Evolutionary conservation across 2,113 vertebrate species (phyloP).

Genomic region (Hoplias malabaricus): DNA sequence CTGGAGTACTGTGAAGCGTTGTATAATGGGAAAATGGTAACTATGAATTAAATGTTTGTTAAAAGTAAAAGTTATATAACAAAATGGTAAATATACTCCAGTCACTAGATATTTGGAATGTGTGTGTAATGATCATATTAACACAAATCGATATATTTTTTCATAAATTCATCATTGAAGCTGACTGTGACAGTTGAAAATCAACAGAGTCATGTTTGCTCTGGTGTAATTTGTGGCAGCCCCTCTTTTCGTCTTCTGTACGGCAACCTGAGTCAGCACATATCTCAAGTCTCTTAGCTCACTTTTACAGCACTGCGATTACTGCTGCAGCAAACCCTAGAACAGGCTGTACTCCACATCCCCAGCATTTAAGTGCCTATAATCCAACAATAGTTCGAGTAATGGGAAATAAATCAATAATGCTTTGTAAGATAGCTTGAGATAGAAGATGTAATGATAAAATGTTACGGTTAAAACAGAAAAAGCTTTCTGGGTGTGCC

Average conservation of each 20-base stretch:
- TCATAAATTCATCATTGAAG: too few species aligned
- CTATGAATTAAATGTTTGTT: too few species aligned
- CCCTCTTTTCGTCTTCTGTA: constrained; percentile 52
- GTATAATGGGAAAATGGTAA: too few species aligned
- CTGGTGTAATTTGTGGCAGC: background rate
- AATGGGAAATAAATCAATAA: background rate
- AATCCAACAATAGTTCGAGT: background rate
- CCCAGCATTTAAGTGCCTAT: background rate
- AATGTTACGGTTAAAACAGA: too few species aligned
- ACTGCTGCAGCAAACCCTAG: too few species aligned
- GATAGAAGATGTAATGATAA: background rate
- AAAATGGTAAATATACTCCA: too few species aligned
- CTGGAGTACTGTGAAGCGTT: too few species aligned
- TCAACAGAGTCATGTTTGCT: constrained; percentile 1
- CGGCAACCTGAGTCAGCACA: background rate
- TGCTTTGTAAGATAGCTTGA: background rate
- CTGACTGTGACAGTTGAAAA: too few species aligned
- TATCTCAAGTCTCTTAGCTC: background rate
- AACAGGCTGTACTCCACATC: background rate
- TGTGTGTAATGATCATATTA: too few species aligned
- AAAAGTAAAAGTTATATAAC: too few species aligned
- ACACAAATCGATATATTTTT: too few species aligned
- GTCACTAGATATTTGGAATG: too few species aligned
- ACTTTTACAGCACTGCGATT: background rate
- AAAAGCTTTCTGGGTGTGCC: background rate